These are phyloP conservation scores for Turnix velox DNA, from an alignment of 2,113 vertebrate species.

Conservation along the genomic window DNA sequence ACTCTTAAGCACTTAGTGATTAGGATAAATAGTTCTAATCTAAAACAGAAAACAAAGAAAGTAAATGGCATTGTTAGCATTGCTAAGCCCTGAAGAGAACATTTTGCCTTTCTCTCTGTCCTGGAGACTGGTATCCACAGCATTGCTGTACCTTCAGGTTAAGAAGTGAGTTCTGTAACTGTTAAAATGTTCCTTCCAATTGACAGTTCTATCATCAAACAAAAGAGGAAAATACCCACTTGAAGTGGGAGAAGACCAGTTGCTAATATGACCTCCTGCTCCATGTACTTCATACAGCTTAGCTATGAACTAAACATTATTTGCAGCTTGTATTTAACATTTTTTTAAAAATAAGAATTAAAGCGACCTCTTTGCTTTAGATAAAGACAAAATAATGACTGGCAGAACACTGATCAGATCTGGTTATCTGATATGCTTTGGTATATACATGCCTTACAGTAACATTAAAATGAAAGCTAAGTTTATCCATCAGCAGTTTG, in stretches of 20 bases:
- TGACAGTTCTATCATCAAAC: background rate
- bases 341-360: background rate
- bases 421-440: background rate
- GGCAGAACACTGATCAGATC: background rate
- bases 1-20: background rate
- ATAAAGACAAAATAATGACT: background rate
- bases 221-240: background rate
- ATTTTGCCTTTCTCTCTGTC: background rate
- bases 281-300: background rate
- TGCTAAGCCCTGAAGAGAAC: background rate
- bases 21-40: background rate
- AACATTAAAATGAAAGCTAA: background rate
- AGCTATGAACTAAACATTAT: background rate
- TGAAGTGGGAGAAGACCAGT: background rate
- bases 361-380: background rate
- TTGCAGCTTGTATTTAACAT: background rate
- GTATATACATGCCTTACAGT: background rate
- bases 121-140: background rate
- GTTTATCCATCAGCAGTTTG: background rate
- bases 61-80: background rate
- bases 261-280: background rate
- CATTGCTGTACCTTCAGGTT: background rate
- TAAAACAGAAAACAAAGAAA: background rate
- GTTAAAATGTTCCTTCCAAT: background rate
- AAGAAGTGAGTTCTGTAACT: background rate